Percentiles rank a stretch among this genome's conserved stretches.
These are phyloP conservation scores for Apeira syringaria DNA, from an alignment of 2,888 invertebrate species.

Conservation along the genomic window DNA sequence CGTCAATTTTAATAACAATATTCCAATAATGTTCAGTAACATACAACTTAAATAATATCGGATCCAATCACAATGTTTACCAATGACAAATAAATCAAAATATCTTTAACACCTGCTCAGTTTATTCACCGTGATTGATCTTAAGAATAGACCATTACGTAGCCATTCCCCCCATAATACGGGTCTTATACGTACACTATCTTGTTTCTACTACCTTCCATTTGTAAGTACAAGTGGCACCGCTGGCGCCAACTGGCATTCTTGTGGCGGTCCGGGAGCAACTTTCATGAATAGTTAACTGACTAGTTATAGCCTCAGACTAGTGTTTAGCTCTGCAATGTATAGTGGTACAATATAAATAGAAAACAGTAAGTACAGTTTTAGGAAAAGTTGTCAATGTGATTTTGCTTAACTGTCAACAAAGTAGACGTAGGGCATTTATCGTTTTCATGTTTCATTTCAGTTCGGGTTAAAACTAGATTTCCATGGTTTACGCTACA, in stretches of 20 bases:
- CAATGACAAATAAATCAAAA: too few species aligned
- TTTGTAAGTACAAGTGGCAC: conserved; percentile 22
- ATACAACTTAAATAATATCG: too few species aligned
- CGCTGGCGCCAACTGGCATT: conserved; percentile 72
- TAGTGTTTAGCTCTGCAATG: conserved; percentile 47
- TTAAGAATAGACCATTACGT: not conserved
- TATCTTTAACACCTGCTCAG: not conserved
- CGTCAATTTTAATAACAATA: too few species aligned
- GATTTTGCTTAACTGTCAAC: too few species aligned
- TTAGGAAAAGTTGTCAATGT: too few species aligned
- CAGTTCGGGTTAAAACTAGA: too few species aligned
- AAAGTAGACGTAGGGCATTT: too few species aligned
- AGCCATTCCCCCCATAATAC: not conserved
- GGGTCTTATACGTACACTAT: conserved; percentile 8
- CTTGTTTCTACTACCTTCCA: conserved; percentile 16
- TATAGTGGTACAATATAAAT: conserved; percentile 25
- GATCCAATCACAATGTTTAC: too few species aligned
- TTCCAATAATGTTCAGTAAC: too few species aligned
- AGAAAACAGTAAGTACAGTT: not conserved
- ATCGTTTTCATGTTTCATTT: too few species aligned
- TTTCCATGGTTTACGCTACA: too few species aligned
- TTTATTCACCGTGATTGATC: not conserved
- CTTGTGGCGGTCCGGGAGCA: conserved; percentile 60
- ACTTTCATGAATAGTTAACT: conserved; percentile 79
- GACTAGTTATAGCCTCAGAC: conserved; percentile 59